Percentiles rank a stretch among this genome's conserved stretches.
phyloP scores from a whole-genome alignment of 2,888 invertebrate genomes.

The Ormyrus labotus region DNA sequence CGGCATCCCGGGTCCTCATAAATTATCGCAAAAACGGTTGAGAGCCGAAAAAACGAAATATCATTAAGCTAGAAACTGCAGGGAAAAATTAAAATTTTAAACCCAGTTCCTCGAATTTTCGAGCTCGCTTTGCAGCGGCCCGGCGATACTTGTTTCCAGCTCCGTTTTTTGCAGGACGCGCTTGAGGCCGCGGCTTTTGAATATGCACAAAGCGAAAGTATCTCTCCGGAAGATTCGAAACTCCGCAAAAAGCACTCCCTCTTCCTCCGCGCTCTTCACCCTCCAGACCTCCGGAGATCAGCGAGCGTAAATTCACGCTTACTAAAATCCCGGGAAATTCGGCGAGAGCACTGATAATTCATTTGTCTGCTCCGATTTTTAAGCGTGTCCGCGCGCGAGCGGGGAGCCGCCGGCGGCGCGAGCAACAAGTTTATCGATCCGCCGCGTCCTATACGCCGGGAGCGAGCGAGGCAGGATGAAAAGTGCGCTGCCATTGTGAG shows the following conservation, averaged over 20 bases:
- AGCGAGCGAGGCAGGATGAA: not conserved
- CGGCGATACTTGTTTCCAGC: slow-evolving; percentile 2
- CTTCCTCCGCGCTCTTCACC: too few species aligned
- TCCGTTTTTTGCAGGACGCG: too few species aligned
- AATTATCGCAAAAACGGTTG: too few species aligned
- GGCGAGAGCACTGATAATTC: too few species aligned
- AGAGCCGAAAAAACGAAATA: too few species aligned
- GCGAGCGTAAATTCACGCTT: too few species aligned
- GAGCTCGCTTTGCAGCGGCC: not conserved
- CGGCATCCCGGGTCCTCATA: too few species aligned
- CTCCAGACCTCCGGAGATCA: too few species aligned
- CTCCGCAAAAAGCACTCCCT: too few species aligned
- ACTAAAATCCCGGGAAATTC: too few species aligned
- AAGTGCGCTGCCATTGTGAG: not conserved
- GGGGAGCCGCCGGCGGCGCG: not conserved
- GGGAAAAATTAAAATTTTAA: not conserved
- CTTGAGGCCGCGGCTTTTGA: slow-evolving; percentile 2
- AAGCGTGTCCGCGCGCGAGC: not conserved
- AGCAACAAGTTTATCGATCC: slow-evolving; percentile 57
- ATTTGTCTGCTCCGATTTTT: slow-evolving; percentile 25
- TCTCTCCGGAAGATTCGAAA: not conserved
- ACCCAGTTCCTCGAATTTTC: not conserved
- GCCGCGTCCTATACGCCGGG: not conserved
- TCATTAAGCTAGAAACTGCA: too few species aligned
- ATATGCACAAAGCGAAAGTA: slow-evolving; percentile 23